A percentile compares a stretch with the other conserved stretches of the same genome.
phyloP scores from a whole-genome alignment of 2,113 vertebrate species.

The Chitala chitala region DNA sequence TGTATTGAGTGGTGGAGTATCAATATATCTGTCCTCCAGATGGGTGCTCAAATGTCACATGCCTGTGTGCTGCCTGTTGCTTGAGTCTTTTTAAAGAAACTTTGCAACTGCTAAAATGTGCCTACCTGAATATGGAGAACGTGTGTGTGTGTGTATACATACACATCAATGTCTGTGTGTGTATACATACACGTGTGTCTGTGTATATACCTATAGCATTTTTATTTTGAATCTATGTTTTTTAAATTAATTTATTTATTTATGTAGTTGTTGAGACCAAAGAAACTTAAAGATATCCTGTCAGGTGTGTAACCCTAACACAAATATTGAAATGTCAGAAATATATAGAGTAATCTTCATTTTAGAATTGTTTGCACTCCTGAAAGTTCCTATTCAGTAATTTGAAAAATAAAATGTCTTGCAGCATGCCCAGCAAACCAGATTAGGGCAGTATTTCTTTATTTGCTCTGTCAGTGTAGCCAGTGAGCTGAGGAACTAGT shows the following conservation, averaged over 20 bases:
- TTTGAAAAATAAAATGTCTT: neutral
- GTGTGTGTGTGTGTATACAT: too few relatives aligned
- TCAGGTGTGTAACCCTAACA: neutral
- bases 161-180: neutral
- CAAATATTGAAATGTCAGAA: neutral
- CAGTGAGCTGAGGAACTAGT: neutral
- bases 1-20: neutral
- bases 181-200: neutral
- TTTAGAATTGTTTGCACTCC: neutral
- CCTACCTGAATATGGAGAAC: too few relatives aligned
- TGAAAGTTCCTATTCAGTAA: neutral
- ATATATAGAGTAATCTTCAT: neutral
- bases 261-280: neutral
- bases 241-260: neutral
- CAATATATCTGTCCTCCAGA: neutral
- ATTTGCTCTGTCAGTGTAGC: neutral
- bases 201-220: too few relatives aligned
- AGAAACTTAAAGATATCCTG: too few relatives aligned
- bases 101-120: too few relatives aligned
- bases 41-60: neutral
- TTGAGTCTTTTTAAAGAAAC: too few relatives aligned
- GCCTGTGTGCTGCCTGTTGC: neutral
- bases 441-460: neutral
- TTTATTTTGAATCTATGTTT: neutral
- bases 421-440: neutral